phyloP scores from a whole-genome alignment of 2,113 vertebrate genomes.

The Leuciscus idus region DNA sequence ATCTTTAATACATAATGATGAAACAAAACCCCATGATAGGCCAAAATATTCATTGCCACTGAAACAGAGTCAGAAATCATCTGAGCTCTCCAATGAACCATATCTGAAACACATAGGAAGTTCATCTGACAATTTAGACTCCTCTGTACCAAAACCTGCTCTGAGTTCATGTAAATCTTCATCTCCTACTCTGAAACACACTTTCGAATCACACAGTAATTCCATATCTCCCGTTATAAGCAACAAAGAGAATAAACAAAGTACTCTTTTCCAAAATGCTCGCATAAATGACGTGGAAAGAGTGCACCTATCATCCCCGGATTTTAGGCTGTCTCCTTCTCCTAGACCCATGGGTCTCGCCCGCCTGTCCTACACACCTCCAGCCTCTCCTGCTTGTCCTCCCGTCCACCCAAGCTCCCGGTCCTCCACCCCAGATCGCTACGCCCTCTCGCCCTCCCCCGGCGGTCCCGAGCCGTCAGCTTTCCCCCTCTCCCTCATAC shows the following conservation, averaged over 20 bases:
- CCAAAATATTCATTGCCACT: neutral
- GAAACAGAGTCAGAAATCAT: neutral
- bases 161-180: neutral
- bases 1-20: neutral
- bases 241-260: neutral
- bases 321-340: conserved; percentile 47
- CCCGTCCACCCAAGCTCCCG: conserved; percentile 60
- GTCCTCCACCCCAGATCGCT: conserved; percentile 48
- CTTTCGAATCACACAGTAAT: neutral
- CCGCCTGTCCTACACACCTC: conserved; percentile 19
- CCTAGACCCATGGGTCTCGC: conserved; percentile 50
- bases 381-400: conserved; percentile 53
- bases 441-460: conserved; percentile 67
- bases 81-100: neutral
- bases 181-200: neutral
- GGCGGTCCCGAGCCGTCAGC: conserved; percentile 60
- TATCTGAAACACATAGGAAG: neutral
- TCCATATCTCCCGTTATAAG: conserved; percentile 10
- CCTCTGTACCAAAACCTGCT: neutral
- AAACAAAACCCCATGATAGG: neutral
- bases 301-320: conserved; percentile 33
- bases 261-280: conserved; percentile 18
- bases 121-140: neutral
- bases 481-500: conserved; percentile 70
- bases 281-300: conserved; percentile 7